Evolutionary conservation across 2,113 vertebrate genomes (phyloP).

Genomic region (Scomber scombrus): DNA sequence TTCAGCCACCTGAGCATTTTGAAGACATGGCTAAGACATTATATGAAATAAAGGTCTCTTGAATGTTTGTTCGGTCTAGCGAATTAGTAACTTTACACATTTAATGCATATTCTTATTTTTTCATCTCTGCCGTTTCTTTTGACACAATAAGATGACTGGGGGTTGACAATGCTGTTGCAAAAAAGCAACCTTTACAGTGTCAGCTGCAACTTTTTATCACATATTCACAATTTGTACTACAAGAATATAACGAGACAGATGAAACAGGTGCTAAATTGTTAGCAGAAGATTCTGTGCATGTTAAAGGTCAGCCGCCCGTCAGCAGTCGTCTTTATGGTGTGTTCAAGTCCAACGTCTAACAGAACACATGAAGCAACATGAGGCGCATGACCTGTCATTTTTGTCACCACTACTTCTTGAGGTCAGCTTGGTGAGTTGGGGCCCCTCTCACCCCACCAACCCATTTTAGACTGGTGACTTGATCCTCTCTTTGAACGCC

Average conservation of each 20-base stretch:
- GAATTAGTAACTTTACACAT: neutral
- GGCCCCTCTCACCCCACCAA: neutral
- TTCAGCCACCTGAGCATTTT: neutral
- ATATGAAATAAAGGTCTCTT: neutral
- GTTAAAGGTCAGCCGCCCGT: neutral
- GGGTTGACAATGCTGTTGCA: too few relatives aligned
- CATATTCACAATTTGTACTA: neutral
- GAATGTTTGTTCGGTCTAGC: neutral
- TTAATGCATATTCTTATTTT: too few relatives aligned
- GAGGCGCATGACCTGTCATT: neutral
- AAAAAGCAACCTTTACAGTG: too few relatives aligned
- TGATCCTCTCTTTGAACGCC: constrained; percentile 36
- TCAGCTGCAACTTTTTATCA: neutral
- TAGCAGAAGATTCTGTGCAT: neutral
- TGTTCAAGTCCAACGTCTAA: neutral
- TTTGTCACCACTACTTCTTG: neutral
- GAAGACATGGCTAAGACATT: neutral
- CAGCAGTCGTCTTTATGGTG: neutral
- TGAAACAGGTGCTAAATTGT: neutral
- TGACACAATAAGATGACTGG: too few relatives aligned
- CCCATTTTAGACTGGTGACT: constrained; percentile 36
- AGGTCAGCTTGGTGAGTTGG: neutral
- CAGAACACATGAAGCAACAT: neutral
- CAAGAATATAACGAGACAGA: neutral
- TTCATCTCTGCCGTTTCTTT: too few relatives aligned